Evolutionary conservation across 2,113 vertebrate genomes (phyloP).

Genomic region (Eidolon helvum): DNA sequence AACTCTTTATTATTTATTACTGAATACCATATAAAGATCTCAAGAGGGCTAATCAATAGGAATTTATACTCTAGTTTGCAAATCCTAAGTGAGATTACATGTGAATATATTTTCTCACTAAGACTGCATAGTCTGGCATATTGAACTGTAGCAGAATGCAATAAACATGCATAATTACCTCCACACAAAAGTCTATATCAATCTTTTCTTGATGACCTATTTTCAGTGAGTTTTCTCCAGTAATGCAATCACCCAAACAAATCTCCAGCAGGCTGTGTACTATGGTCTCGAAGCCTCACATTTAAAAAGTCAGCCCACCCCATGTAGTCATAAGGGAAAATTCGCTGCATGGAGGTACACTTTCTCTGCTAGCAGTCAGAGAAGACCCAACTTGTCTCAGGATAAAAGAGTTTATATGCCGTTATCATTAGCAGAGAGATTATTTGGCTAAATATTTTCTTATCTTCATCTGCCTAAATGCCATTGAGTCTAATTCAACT

Average conservation of each 20-base stretch:
- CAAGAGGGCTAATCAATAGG: not conserved
- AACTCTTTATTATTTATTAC: not conserved
- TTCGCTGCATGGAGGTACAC: not conserved
- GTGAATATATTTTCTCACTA: slow-evolving; percentile 9
- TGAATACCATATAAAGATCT: not conserved
- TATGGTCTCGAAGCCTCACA: slow-evolving; percentile 67
- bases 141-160: not conserved
- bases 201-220: slow-evolving; percentile 61
- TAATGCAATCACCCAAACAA: slow-evolving; percentile 71
- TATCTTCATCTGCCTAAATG: slow-evolving; percentile 80
- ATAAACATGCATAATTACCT: slow-evolving; percentile 56
- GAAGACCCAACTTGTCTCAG: slow-evolving; percentile 57
- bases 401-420: slow-evolving; percentile 56
- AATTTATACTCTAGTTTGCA: not conserved
- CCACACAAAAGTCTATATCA: slow-evolving; percentile 42
- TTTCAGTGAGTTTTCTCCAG: slow-evolving; percentile 41
- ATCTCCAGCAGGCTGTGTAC: slow-evolving; percentile 75
- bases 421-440: slow-evolving; percentile 57
- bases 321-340: slow-evolving; percentile 40
- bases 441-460: slow-evolving; percentile 70
- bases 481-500: slow-evolving; percentile 77
- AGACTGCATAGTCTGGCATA: not conserved
- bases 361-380: slow-evolving; percentile 80
- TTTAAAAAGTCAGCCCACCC: slow-evolving; percentile 62
- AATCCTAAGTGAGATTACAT: not conserved